These are phyloP conservation scores for Brenthis ino DNA, from an alignment of 2,888 invertebrate species.

Conservation along the genomic window DNA sequence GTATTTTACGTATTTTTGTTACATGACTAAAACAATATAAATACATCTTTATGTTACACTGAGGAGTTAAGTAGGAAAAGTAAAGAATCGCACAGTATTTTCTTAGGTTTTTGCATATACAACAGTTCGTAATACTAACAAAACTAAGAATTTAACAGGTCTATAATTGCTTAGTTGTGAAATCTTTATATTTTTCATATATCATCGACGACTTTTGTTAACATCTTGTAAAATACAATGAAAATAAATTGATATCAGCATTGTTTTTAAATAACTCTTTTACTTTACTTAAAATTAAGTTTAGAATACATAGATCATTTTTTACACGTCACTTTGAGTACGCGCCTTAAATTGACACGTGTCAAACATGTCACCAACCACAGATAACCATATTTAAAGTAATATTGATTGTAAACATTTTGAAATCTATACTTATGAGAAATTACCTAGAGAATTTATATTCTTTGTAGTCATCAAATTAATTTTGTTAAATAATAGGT, in stretches of 20 bases:
- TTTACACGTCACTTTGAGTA: constrained; percentile 45
- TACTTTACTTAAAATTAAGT: constrained; percentile 3
- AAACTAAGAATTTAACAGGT: no score
- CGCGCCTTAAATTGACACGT: constrained; percentile 63
- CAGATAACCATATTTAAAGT: constrained; percentile 24
- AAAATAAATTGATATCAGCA: no score
- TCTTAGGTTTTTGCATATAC: no score
- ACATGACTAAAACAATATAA: background rate
- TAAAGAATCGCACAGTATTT: no score
- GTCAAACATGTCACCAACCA: constrained; percentile 60
- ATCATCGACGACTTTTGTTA: no score
- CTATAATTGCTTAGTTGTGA: no score
- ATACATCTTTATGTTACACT: no score
- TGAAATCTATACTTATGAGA: constrained; percentile 21
- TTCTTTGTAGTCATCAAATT: background rate
- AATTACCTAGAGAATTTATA: constrained; percentile 20
- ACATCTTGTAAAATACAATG: no score
- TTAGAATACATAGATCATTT: constrained; percentile 8
- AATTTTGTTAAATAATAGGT: no score
- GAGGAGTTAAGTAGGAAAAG: no score
- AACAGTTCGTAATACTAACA: no score
- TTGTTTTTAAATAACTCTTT: background rate
- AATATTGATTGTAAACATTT: constrained; percentile 5
- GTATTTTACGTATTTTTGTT: background rate
- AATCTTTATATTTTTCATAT: no score